Conservation (phyloP, 2,888 invertebrate genomes). For the Hartigia nigra region DNA sequence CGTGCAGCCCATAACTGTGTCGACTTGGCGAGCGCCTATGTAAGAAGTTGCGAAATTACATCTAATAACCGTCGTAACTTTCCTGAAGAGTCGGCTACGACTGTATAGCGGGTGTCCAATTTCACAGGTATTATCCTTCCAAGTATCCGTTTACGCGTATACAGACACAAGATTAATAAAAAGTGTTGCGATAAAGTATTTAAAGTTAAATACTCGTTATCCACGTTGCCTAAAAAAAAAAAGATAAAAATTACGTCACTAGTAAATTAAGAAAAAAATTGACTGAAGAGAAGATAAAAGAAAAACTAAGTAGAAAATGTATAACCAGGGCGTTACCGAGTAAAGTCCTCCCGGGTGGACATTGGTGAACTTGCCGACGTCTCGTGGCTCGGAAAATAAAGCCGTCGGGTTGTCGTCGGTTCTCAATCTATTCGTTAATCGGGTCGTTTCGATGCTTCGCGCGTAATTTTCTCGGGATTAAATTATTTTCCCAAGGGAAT, state of each 20-base stretch:
- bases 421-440: neutral
- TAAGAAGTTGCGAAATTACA: neutral
- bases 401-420: neutral
- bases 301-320: neutral
- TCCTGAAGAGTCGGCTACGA: neutral
- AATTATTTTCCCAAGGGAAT: slow-evolving; percentile 3
- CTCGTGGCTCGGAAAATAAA: neutral
- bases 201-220: neutral
- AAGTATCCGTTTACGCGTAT: neutral
- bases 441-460: neutral
- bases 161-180: neutral
- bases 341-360: neutral
- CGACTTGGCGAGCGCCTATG: neutral
- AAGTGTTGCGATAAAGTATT: neutral
- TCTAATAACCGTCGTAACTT: neutral
- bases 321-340: neutral
- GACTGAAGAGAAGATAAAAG: neutral
- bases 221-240: neutral
- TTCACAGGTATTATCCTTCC: neutral
- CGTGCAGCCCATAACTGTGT: neutral
- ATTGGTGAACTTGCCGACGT: neutral
- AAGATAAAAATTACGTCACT: neutral
- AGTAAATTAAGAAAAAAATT: neutral
- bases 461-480: neutral
- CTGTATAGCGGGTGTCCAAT: neutral